Percentiles rank a stretch among this genome's conserved stretches.
Conservation (phyloP, 2,888 invertebrate species). For the Pseudolycoriella hygida region DNA sequence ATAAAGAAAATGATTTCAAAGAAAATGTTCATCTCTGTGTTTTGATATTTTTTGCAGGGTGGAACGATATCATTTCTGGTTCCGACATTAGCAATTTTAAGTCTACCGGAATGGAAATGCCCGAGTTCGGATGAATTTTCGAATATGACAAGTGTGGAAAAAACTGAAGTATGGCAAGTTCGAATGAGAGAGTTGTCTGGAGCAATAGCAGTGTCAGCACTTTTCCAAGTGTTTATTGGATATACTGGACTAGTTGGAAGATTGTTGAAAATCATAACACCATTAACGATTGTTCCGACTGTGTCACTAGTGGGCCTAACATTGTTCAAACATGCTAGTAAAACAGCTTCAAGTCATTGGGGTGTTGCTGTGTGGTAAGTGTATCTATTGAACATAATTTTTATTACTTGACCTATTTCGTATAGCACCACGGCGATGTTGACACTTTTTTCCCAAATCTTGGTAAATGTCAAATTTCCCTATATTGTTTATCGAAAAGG, state of each 20-base stretch:
- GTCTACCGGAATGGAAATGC: conserved; percentile 53
- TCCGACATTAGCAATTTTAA: conserved; percentile 57
- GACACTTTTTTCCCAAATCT: conserved; percentile 62
- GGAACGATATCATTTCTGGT: conserved; percentile 67
- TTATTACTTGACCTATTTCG: not conserved
- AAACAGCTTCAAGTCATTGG: conserved; percentile 71
- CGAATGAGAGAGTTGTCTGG: conserved; percentile 70
- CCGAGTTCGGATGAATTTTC: conserved; percentile 34
- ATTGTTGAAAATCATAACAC: conserved; percentile 57
- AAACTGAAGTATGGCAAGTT: conserved; percentile 48
- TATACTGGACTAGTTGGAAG: conserved; percentile 57
- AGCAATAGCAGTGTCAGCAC: conserved; percentile 60
- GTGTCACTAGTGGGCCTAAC: conserved; percentile 70
- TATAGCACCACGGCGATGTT: conserved; percentile 54
- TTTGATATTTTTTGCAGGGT: conserved; percentile 25
- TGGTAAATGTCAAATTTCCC: conserved; percentile 46
- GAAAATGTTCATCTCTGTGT: not conserved
- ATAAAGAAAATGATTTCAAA: not conserved
- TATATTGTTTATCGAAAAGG: conserved; percentile 37
- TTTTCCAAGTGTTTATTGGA: conserved; percentile 57
- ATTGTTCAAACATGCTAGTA: conserved; percentile 62
- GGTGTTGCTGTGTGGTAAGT: conserved; percentile 60
- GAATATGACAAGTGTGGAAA: conserved; percentile 35
- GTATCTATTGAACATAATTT: not conserved
- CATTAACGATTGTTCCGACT: conserved; percentile 68